phyloP scores from a whole-genome alignment of 2,888 invertebrate species.

The Amphimallon solstitiale region DNA sequence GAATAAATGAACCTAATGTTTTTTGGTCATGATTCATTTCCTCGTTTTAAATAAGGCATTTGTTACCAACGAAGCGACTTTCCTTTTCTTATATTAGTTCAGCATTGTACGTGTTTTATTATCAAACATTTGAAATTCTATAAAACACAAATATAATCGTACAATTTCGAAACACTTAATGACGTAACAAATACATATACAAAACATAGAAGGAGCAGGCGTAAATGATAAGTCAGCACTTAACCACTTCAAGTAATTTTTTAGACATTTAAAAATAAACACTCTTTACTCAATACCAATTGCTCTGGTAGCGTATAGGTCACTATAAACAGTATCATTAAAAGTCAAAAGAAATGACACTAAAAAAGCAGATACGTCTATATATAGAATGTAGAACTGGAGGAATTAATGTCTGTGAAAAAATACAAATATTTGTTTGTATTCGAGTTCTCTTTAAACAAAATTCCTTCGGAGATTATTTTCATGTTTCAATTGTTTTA shows the following conservation, averaged over 20 bases:
- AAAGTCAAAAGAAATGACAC: conserved; percentile 14
- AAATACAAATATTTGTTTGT: too few species aligned
- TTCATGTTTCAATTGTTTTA: too few species aligned
- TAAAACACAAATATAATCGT: neutral
- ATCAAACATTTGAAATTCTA: too few species aligned
- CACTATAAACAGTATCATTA: conserved; percentile 25
- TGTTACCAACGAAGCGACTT: too few species aligned
- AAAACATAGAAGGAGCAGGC: conserved; percentile 6
- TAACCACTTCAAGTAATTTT: conserved; percentile 31
- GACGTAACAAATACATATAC: conserved; percentile 16
- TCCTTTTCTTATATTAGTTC: too few species aligned
- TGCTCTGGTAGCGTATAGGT: conserved; percentile 15
- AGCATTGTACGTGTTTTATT: too few species aligned
- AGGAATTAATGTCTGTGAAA: neutral
- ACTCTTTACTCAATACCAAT: conserved; percentile 18
- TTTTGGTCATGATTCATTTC: too few species aligned
- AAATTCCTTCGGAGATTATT: too few species aligned
- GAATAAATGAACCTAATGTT: too few species aligned
- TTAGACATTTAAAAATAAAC: conserved; percentile 33
- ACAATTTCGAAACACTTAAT: conserved; percentile 1
- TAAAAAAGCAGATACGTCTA: conserved; percentile 15
- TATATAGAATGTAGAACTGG: conserved; percentile 9
- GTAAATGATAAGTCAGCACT: conserved; percentile 27
- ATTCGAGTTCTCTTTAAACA: too few species aligned
- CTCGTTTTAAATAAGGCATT: too few species aligned